Conservation (phyloP, 2,113 vertebrate genomes). For the Hemichromis elongatus region DNA sequence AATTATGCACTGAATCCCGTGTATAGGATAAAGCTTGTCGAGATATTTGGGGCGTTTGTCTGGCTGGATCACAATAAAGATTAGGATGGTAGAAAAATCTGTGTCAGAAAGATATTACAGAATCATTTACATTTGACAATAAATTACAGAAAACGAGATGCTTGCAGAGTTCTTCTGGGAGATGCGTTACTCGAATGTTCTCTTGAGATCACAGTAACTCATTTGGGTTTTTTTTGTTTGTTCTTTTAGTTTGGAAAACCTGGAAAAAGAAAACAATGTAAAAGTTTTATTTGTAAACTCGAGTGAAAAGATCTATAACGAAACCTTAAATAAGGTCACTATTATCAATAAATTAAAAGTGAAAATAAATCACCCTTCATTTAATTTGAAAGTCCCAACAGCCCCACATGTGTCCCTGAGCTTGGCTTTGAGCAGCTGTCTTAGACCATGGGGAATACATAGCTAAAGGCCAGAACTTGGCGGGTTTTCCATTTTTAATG, state of each 20-base stretch:
- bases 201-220: background rate
- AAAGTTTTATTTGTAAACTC: background rate
- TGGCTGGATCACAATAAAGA: background rate
- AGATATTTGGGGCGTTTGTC: background rate
- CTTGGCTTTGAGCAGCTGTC: background rate
- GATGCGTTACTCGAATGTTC: background rate
- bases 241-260: background rate
- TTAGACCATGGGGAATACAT: background rate
- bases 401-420: background rate
- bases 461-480: background rate
- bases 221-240: rapidly evolving
- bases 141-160: background rate
- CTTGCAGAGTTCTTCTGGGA: background rate
- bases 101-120: background rate
- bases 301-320: background rate
- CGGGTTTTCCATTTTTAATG: background rate
- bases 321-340: background rate
- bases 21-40: background rate
- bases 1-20: background rate
- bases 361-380: background rate
- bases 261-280: no score
- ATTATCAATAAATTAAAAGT: background rate
- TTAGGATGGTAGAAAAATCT: background rate
- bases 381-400: background rate
- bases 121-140: background rate